Percentiles rank a stretch among this genome's conserved stretches.
phyloP scores from a whole-genome alignment of 2,113 vertebrate genomes.

The Colius striatus region DNA sequence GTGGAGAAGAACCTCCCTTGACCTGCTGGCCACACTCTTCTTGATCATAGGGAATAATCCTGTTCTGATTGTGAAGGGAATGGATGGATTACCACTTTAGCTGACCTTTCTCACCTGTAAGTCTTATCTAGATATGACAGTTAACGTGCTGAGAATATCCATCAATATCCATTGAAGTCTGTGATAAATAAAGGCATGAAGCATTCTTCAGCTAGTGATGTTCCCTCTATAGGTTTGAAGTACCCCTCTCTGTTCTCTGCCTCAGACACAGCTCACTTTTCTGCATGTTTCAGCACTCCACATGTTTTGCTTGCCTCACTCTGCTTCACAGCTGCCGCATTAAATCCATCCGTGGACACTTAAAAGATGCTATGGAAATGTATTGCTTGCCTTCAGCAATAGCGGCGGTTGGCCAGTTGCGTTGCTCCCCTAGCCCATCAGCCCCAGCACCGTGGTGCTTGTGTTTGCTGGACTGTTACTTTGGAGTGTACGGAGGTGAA shows the following conservation, averaged over 20 bases:
- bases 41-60: neutral
- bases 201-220: neutral
- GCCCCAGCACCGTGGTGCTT: slow-evolving; percentile 4
- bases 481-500: slow-evolving; percentile 60
- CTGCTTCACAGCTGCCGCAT: slow-evolving; percentile 51
- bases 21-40: too few relatives aligned
- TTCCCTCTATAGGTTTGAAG: slow-evolving; percentile 5
- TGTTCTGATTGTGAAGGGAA: neutral
- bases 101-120: neutral
- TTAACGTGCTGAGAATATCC: neutral
- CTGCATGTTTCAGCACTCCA: neutral
- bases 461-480: slow-evolving; percentile 68
- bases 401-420: neutral
- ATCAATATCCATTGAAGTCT: neutral
- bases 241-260: neutral
- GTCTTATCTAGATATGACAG: neutral
- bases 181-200: neutral
- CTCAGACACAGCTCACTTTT: neutral
- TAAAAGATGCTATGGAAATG: slow-evolving; percentile 45
- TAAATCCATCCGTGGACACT: slow-evolving; percentile 28
- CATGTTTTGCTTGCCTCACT: slow-evolving; percentile 11
- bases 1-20: too few relatives aligned
- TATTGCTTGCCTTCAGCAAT: slow-evolving; percentile 56
- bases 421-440: neutral
- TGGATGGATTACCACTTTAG: neutral